Evolutionary conservation across 2,888 invertebrate species (phyloP).

Genomic region (Pristionchus arcanus): DNA sequence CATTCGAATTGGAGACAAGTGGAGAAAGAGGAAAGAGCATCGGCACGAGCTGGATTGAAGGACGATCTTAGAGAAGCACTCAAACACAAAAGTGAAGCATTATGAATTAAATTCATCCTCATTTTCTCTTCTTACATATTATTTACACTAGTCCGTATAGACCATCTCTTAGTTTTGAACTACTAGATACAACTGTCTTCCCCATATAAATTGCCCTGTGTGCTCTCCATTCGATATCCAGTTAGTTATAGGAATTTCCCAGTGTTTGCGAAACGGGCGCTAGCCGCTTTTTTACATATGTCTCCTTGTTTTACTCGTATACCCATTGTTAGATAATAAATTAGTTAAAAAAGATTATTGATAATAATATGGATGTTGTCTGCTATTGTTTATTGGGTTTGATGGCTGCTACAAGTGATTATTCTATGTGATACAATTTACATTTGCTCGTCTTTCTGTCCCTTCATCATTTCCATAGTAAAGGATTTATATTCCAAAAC

Average conservation of each 20-base stretch:
- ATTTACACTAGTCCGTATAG: background rate
- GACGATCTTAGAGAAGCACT: conserved; percentile 71
- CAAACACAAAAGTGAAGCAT: conserved; percentile 63
- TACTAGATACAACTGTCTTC: background rate
- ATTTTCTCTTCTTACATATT: background rate
- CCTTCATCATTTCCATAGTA: too few species aligned
- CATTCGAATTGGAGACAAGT: conserved; percentile 71
- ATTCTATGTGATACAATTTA: background rate
- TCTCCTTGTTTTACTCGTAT: background rate
- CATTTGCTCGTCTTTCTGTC: background rate
- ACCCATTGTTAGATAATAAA: background rate
- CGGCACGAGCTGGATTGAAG: conserved; percentile 70
- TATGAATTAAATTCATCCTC: conserved; percentile 36
- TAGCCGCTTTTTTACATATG: background rate
- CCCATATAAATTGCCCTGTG: background rate
- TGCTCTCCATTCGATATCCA: background rate
- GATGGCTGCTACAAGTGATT: background rate
- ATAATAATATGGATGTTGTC: background rate
- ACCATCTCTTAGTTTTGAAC: background rate
- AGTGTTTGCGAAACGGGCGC: background rate
- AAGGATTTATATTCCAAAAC: too few species aligned
- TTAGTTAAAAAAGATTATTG: background rate
- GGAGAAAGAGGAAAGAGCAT: conserved; percentile 71
- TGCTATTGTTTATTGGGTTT: conserved; percentile 25
- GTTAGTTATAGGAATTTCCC: background rate